Conservation (phyloP, 2,113 vertebrate genomes). For the Herpetotheres cachinnans region DNA sequence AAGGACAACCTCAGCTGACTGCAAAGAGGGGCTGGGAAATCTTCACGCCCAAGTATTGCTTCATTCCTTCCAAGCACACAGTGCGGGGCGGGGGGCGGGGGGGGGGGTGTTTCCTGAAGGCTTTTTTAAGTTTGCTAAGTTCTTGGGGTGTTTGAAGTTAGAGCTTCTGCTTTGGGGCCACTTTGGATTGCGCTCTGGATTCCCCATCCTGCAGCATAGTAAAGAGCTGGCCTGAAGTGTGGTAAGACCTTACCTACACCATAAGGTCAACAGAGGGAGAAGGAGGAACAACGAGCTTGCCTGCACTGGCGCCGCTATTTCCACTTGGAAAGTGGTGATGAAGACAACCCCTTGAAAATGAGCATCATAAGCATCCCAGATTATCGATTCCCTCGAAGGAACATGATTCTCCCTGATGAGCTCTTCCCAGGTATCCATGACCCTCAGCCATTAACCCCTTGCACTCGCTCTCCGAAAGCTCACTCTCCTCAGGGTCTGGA, state of each 20-base stretch:
- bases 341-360: background rate
- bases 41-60: accelerated
- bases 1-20: background rate
- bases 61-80: background rate
- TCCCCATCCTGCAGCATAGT: background rate
- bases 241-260: no score
- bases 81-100: no score
- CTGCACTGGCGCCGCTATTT: background rate
- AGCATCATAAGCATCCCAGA: background rate
- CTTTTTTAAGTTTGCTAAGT: background rate
- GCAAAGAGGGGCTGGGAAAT: background rate
- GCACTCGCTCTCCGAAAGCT: background rate
- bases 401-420: background rate
- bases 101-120: accelerated
- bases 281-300: background rate
- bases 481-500: background rate
- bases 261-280: accelerated
- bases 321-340: background rate
- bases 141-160: background rate
- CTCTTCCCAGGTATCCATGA: background rate
- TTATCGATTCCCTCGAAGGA: background rate
- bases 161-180: background rate
- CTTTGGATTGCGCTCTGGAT: background rate
- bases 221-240: background rate
- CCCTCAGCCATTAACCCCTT: background rate